phyloP scores from a whole-genome alignment of 1,140 invertebrate species.

The Drosophila chauvacae region DNA sequence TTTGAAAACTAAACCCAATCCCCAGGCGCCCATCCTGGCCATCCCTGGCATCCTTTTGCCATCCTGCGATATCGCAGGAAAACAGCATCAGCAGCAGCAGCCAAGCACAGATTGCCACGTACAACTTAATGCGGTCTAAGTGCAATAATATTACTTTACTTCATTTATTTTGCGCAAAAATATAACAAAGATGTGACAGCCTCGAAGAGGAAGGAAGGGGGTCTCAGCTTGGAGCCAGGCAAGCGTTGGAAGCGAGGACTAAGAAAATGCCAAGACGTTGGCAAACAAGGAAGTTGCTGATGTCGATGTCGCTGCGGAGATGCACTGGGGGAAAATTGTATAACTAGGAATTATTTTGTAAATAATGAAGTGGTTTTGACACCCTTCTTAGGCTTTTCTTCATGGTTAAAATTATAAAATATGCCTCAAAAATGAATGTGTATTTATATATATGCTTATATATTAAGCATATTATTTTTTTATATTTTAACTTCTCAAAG shows the following conservation, averaged over 20 bases:
- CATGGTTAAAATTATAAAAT: not conserved
- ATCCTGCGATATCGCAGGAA: slow-evolving; percentile 14
- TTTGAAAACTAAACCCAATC: slow-evolving; percentile 74
- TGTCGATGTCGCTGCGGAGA: slow-evolving; percentile 20
- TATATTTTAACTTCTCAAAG: not conserved
- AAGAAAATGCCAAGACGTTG: slow-evolving; percentile 37
- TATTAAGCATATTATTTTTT: no score
- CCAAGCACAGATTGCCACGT: slow-evolving; percentile 77
- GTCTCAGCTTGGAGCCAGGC: slow-evolving; percentile 8
- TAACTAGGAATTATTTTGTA: not conserved
- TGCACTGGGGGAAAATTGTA: not conserved
- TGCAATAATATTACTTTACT: slow-evolving; percentile 84
- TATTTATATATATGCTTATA: no score
- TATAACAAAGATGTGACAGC: slow-evolving; percentile 81
- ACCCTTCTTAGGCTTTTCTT: not conserved
- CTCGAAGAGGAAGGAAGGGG: slow-evolving; percentile 47
- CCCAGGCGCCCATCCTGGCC: slow-evolving; percentile 21
- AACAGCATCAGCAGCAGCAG: slow-evolving; percentile 4
- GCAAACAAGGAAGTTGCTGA: slow-evolving; percentile 55
- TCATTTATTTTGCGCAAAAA: slow-evolving; percentile 84
- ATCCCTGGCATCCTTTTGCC: slow-evolving; percentile 14
- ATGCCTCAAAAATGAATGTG: not conserved
- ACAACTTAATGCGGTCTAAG: slow-evolving; percentile 83
- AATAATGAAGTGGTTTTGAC: not conserved
- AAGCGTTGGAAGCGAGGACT: slow-evolving; percentile 7